Base-by-base conservation (phyloP, 2,797 vertebrate genomes). In the Phrynocephalus vlangalii region DNA sequence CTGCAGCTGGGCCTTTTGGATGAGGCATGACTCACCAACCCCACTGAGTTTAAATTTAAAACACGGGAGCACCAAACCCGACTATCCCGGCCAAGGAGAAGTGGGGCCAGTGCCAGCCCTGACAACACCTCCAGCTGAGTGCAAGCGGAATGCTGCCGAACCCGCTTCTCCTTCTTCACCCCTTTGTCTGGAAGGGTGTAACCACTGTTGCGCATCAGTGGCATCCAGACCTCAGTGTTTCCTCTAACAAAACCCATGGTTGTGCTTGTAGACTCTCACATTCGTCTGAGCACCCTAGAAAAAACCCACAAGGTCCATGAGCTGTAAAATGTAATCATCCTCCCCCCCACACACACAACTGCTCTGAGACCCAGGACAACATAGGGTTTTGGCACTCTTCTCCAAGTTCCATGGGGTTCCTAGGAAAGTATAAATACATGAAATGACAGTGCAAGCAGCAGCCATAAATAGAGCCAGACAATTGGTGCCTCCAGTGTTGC, bases 11-110 rank as follows among this genome's bases (percentile, higher is more conserved):
- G 20, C 7, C 3, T 50, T 70, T 76, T 63, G 18, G 71, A 28
- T 38, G 38, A 10, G 5, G 15, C 50, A 11, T 85, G 89, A 87
- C 72, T 90, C 79, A 78, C 60, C 20, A 26, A n/a, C 10, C 18
- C 67, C 15, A 44, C 56, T 56, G 44, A 76, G 70, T 76, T 44
- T 86, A 86, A 89, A 89, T 84, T 76, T 75, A 79, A 73, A 83
- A 18, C 38, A 22, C n/a, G 75, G 44, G 84, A 30, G 52, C 18
- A 24, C 28, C 30, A 48, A 26, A 28, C 26, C 56, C 44, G 67
- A 18, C 72, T 52, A 28, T 44, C 50, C 33, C 48, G 71, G 67
- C 38, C 38, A 30, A 63, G 75, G 30, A 48, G 48, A 81, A 1
- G 24, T 26, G 18, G 73, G 24, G 63, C 38, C 10, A 3, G 60